Evolutionary conservation across 2,797 vertebrate genomes (phyloP), one percentile per base, ranked within the genome.

Genomic region (Oreonectes daqikongensis): DNA sequence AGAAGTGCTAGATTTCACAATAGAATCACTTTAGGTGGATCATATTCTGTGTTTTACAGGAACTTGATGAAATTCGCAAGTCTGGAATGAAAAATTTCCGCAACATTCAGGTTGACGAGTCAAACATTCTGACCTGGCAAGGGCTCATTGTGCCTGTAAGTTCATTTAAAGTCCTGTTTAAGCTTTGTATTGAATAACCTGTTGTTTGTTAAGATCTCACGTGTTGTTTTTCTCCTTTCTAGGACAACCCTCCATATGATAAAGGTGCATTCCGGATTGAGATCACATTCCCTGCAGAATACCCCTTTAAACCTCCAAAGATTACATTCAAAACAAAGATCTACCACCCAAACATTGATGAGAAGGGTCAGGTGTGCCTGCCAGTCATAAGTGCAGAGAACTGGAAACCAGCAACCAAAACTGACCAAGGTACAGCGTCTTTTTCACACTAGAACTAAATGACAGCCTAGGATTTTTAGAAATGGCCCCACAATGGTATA

Each of bases 321-420:
- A 95, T 99, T 90, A 97, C 95, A 4, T 99, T 99, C 93, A 99
- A 97, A 94, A 99, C 97, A 73, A 99, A 98, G 90, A 99, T 99
- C 92, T 99, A 99, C 90, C 97, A 99, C 83, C 97, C 97, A 66
- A 99, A 99, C 91, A 95, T 99, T 1, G 97, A 99, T 77, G 97
- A 99, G 92, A 99, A 98, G 86, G 97, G 97, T 35, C 97, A 98
- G 90, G 96, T 99, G 63, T 99, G 97, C 84, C 94, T 99, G 93
- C 94, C 96, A 0, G 95, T 98, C 87, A 98, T 99, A 93, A 98
- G 95, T 78, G 94, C 95, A 81, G 97, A 99, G 90, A 98, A 99
- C 95, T 99, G 97, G 97, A 99, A 99, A 87, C 97, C 97, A 72
- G 96, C 97, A 78, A 99, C 97, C 64, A 97, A 93, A 92, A 95